phyloP scores from a whole-genome alignment of 2,888 invertebrate genomes.

The Eledone cirrhosa region DNA sequence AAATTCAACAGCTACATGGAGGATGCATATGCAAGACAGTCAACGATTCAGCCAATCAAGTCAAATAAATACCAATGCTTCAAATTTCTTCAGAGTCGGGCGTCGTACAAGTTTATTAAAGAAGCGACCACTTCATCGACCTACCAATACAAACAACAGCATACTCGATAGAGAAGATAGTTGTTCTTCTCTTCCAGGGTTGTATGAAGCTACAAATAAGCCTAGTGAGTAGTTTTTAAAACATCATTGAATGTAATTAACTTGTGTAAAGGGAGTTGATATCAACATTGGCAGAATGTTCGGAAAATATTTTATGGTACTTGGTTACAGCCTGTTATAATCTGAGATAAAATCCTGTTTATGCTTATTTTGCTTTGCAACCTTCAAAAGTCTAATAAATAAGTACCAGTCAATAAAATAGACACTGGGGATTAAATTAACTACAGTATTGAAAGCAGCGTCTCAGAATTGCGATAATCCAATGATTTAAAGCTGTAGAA shows the following conservation, averaged over 20 bases:
- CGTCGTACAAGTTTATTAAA: conserved; percentile 53
- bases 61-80: conserved; percentile 35
- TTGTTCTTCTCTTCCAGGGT: conserved; percentile 39
- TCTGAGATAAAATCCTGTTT: too few relatives aligned
- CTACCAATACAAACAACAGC: not conserved
- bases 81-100: conserved; percentile 52
- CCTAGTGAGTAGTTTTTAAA: conserved; percentile 28
- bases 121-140: conserved; percentile 39
- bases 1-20: conserved; percentile 80
- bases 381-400: not conserved
- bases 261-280: too few relatives aligned
- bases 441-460: too few relatives aligned
- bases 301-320: too few relatives aligned
- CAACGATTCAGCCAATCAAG: conserved; percentile 42
- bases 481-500: too few relatives aligned
- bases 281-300: too few relatives aligned
- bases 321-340: not conserved
- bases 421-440: too few relatives aligned
- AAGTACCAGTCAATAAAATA: not conserved
- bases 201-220: conserved; percentile 34
- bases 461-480: too few relatives aligned
- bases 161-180: conserved; percentile 43
- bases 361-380: not conserved
- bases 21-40: conserved; percentile 73
- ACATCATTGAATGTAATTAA: not conserved